Conservation (phyloP, 2,888 invertebrate genomes). For the Apamea crenata region DNA sequence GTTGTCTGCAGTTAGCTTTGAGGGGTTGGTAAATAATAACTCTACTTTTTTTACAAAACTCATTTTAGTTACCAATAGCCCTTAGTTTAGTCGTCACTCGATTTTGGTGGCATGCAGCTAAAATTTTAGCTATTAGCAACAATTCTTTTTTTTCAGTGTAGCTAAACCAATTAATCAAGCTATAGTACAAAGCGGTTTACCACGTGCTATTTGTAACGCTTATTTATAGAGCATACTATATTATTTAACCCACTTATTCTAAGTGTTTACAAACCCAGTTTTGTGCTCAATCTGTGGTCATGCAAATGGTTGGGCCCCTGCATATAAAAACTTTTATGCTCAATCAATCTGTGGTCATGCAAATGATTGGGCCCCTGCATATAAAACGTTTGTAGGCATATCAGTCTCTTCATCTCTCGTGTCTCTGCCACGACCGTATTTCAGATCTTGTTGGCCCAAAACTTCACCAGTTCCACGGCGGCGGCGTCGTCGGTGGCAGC, state of each 20-base stretch:
- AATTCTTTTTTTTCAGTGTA: no score
- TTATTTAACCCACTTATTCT: slow-evolving; percentile 35
- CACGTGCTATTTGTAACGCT: slow-evolving; percentile 30
- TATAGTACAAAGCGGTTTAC: slow-evolving; percentile 21
- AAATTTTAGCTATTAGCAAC: no score
- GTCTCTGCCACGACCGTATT: neutral
- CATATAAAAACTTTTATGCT: neutral
- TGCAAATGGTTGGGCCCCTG: neutral
- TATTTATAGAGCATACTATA: slow-evolving; percentile 29
- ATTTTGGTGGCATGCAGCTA: no score
- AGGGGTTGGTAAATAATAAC: no score
- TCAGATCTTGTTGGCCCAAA: neutral
- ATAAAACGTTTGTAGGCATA: neutral
- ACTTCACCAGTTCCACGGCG: neutral
- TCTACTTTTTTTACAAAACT: no score
- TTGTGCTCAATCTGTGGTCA: neutral
- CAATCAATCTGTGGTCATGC: neutral
- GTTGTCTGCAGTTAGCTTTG: no score
- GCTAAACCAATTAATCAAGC: slow-evolving; percentile 32
- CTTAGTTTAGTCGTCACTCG: no score
- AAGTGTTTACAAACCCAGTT: slow-evolving; percentile 12
- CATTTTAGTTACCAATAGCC: no score
- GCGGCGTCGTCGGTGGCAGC: neutral
- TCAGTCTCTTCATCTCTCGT: neutral
- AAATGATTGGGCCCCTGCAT: neutral